Conservation (phyloP, 64 coral and sea anemone genomes). For the Pocillopora damicornis region DNA sequence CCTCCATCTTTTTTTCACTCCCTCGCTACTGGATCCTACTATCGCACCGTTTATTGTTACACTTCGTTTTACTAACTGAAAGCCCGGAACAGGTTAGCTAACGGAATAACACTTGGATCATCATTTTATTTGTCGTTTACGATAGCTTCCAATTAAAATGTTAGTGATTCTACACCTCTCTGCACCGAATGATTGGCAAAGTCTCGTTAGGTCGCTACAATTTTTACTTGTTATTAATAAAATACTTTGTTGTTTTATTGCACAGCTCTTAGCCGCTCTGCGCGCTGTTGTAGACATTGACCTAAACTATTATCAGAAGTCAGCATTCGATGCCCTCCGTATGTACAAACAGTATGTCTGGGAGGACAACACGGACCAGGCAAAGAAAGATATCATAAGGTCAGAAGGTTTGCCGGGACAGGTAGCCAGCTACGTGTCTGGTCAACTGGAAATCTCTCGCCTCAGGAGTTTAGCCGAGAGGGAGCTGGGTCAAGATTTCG, state of each 20-base stretch:
- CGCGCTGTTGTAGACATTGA: slow-evolving; percentile 28
- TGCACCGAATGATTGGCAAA: too few species aligned
- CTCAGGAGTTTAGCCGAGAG: background rate
- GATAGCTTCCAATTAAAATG: too few species aligned
- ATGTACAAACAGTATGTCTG: slow-evolving; percentile 9
- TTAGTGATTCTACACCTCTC: too few species aligned
- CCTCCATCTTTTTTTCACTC: too few species aligned
- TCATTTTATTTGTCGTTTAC: too few species aligned
- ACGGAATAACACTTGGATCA: too few species aligned
- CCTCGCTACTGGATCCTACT: too few species aligned
- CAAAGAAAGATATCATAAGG: slow-evolving; percentile 5
- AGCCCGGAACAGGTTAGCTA: too few species aligned
- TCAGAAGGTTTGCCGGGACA: background rate
- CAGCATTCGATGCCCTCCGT: background rate
- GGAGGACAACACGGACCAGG: background rate
- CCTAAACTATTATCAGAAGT: background rate
- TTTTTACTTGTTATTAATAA: background rate
- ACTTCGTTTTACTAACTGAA: too few species aligned
- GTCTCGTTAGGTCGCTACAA: too few species aligned
- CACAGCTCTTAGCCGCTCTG: slow-evolving; percentile 22
- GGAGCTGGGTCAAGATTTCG: slow-evolving; percentile 14
- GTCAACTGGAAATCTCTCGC: slow-evolving; percentile 6
- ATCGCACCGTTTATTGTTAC: too few species aligned
- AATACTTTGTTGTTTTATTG: background rate
- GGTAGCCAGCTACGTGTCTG: slow-evolving; percentile 17